Evolutionary conservation across 2,888 invertebrate species (phyloP).

Genomic region (Laothoe populi): DNA sequence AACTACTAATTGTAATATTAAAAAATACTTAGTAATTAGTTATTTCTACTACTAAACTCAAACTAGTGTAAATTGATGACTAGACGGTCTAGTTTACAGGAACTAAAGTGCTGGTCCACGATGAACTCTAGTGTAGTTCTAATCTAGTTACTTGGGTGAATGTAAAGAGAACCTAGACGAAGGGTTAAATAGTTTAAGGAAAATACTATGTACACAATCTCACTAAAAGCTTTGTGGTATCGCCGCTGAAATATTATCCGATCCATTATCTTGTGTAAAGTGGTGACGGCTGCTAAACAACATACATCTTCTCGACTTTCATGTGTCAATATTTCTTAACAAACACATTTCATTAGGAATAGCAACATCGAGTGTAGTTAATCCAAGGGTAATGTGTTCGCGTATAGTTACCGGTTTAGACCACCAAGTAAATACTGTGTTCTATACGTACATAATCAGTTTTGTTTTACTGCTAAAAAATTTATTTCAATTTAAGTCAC

Average conservation of each 20-base stretch:
- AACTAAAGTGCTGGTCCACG: background rate
- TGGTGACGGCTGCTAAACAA: slow-evolving; percentile 23
- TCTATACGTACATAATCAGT: background rate
- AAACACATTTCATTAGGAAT: background rate
- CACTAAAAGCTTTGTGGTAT: slow-evolving; percentile 24
- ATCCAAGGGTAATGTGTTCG: no score
- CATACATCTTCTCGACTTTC: slow-evolving; percentile 14
- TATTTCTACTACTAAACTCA: no score
- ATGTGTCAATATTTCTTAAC: background rate
- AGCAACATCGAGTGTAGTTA: no score
- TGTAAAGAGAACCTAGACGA: background rate
- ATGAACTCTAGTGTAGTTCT: background rate
- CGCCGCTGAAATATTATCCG: slow-evolving; percentile 14
- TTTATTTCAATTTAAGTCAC: slow-evolving; percentile 4
- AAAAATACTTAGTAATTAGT: no score
- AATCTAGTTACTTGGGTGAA: background rate
- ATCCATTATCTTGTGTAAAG: slow-evolving; percentile 27
- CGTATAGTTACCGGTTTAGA: no score
- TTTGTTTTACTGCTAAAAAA: background rate
- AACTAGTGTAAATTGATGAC: background rate
- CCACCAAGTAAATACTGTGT: no score
- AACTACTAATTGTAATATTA: background rate
- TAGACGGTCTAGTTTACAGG: background rate
- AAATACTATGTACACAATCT: slow-evolving; percentile 13
- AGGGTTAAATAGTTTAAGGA: slow-evolving; percentile 6